Evolutionary conservation across 2,888 invertebrate genomes (phyloP).

Genomic region (Sphaeridia pumilis): DNA sequence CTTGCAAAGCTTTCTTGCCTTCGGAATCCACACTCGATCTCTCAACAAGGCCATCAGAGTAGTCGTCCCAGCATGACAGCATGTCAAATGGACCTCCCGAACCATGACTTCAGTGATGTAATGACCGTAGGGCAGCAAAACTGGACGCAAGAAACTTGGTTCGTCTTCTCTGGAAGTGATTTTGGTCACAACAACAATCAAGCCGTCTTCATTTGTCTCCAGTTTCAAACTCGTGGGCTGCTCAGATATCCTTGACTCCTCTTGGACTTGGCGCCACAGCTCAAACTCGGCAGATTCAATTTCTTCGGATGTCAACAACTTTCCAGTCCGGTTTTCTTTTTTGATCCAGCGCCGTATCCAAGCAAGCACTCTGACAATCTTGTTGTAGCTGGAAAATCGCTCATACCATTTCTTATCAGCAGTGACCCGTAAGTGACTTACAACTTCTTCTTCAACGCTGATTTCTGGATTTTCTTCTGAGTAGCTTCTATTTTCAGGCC

Average conservation of each 20-base stretch:
- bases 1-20: not conserved
- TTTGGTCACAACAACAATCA: not conserved
- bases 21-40: conserved; percentile 3
- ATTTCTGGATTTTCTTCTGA: conserved; percentile 1
- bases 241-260: not conserved
- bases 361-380: conserved; percentile 32
- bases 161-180: not conserved
- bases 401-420: conserved; percentile 3
- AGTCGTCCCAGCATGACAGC: not conserved
- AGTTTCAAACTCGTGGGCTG: not conserved
- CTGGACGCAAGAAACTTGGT: not conserved
- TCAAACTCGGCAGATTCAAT: conserved; percentile 1
- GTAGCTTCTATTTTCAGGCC: conserved; percentile 1
- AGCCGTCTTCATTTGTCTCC: not conserved
- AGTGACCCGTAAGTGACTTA: not conserved
- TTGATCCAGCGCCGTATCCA: conserved; percentile 25
- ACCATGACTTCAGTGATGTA: not conserved
- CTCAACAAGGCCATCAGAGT: not conserved
- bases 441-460: conserved; percentile 2
- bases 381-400: conserved; percentile 26
- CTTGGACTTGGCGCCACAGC: not conserved
- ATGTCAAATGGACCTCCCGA: not conserved
- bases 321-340: not conserved
- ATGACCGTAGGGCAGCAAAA: not conserved
- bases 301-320: not conserved